Evolutionary conservation across 1,140 invertebrate species (phyloP).

Genomic region (Neelides sp.): DNA sequence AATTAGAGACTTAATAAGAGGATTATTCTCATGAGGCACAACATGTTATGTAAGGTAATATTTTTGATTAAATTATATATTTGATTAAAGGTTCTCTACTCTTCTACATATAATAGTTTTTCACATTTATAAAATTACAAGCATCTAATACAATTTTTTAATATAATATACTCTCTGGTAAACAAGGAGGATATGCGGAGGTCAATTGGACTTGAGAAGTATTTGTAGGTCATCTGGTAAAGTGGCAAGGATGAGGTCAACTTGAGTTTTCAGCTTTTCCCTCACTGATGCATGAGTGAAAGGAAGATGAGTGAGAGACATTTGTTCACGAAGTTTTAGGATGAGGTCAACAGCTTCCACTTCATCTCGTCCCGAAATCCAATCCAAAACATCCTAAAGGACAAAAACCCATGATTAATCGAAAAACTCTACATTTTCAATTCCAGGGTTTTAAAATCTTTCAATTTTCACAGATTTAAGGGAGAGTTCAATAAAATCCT

Average conservation of each 20-base stretch:
- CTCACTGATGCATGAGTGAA: slow-evolving; percentile 55
- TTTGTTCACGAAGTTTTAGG: slow-evolving; percentile 66
- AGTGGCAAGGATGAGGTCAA: slow-evolving; percentile 68
- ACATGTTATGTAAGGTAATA: too few relatives aligned
- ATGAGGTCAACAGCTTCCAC: slow-evolving; percentile 95
- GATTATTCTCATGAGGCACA: too few relatives aligned
- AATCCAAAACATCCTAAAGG: slow-evolving; percentile 66
- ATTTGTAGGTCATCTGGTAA: slow-evolving; percentile 79
- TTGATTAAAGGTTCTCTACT: too few relatives aligned
- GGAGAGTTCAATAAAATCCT: slow-evolving; percentile 14
- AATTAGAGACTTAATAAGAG: too few relatives aligned
- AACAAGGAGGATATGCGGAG: too few relatives aligned
- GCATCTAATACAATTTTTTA: too few relatives aligned
- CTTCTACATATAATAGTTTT: too few relatives aligned
- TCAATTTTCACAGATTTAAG: slow-evolving; percentile 7
- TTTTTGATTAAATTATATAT: too few relatives aligned
- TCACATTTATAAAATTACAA: too few relatives aligned
- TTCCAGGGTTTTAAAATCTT: neutral
- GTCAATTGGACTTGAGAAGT: slow-evolving; percentile 47
- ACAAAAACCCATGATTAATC: slow-evolving; percentile 11
- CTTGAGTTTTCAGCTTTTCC: slow-evolving; percentile 58
- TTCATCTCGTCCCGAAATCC: slow-evolving; percentile 83
- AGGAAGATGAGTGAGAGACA: slow-evolving; percentile 57
- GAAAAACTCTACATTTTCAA: neutral
- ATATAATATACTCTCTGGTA: too few relatives aligned